These are phyloP conservation scores for Nineta flava DNA, from an alignment of 2,888 invertebrate genomes.

Conservation along the genomic window DNA sequence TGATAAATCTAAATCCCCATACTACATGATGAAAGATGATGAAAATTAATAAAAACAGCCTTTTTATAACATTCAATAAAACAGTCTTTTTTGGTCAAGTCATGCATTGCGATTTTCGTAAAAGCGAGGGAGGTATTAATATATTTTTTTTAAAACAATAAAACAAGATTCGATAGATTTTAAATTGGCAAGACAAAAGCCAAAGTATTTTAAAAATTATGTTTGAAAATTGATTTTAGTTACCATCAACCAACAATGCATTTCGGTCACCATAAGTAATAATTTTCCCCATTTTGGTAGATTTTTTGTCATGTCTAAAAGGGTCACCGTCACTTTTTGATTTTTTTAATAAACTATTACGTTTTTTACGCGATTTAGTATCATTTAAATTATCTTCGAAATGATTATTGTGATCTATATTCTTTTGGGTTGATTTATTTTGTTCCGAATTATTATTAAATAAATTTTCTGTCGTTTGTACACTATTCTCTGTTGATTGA, in stretches of 20 bases:
- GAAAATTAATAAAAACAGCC: too few species aligned
- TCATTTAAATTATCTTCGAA: background rate
- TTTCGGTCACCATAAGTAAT: slow-evolving; percentile 21
- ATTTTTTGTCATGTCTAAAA: slow-evolving; percentile 23
- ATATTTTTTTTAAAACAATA: too few species aligned
- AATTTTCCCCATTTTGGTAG: slow-evolving; percentile 24
- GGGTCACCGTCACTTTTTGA: slow-evolving; percentile 28
- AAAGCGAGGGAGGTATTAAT: too few species aligned
- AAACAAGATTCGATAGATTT: too few species aligned
- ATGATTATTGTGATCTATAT: background rate
- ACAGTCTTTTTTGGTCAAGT: too few species aligned
- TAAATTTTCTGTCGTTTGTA: background rate
- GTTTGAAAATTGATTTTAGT: background rate
- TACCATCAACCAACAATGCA: slow-evolving; percentile 3
- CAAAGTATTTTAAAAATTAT: too few species aligned
- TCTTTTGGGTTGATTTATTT: background rate
- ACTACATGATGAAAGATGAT: too few species aligned
- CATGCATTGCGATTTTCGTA: too few species aligned
- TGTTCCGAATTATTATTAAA: background rate
- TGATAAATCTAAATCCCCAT: too few species aligned
- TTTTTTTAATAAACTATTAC: slow-evolving; percentile 17
- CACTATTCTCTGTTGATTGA: background rate
- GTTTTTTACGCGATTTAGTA: background rate
- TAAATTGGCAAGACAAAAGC: too few species aligned
- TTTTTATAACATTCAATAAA: too few species aligned